These are phyloP conservation scores for Sander lucioperca DNA, from an alignment of 2,113 vertebrate species.

Conservation along the genomic window DNA sequence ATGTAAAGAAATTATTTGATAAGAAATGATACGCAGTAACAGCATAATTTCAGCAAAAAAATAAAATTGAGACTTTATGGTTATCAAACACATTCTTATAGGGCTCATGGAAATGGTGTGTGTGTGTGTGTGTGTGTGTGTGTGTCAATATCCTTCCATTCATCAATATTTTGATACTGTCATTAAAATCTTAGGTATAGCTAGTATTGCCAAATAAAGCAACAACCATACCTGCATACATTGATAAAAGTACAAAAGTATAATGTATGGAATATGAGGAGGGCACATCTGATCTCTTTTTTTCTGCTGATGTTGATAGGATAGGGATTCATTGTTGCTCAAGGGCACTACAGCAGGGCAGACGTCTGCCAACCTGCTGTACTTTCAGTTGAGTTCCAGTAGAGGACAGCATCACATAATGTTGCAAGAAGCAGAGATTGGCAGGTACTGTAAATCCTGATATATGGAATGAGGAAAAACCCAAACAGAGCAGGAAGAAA, in stretches of 20 bases:
- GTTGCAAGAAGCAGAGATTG: background rate
- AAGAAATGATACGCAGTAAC: too few species aligned
- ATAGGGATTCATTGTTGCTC: background rate
- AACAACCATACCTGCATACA: background rate
- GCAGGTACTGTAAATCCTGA: background rate
- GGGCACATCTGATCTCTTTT: background rate
- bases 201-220: background rate
- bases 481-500: background rate
- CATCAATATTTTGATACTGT: background rate
- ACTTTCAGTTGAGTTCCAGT: conserved; percentile 37
- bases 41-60: too few species aligned
- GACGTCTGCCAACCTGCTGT: background rate
- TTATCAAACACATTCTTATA: background rate
- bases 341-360: background rate
- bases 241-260: background rate
- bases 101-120: background rate
- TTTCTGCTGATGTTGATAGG: background rate
- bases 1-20: too few species aligned
- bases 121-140: background rate
- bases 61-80: background rate
- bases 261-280: background rate
- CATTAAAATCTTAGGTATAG: background rate
- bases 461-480: background rate
- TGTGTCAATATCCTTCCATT: background rate
- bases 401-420: conserved; percentile 54